Conservation (phyloP, 2,797 vertebrate species). For the Anguilla marmorata region DNA sequence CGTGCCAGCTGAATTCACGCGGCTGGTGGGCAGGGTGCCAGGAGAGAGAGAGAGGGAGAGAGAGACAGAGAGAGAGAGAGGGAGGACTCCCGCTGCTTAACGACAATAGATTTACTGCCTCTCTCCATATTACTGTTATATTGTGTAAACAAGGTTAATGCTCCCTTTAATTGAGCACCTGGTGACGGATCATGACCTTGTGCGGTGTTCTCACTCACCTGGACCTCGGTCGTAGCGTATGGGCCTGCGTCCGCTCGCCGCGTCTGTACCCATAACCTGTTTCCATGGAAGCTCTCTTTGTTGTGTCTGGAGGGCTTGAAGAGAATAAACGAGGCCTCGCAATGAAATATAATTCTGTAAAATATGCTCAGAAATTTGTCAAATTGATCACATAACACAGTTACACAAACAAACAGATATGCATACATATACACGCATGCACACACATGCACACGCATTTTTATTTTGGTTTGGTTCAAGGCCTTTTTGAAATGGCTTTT, state of each 20-base stretch:
- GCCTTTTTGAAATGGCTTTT: neutral
- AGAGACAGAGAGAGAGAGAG: slow-evolving; percentile 61
- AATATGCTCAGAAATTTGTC: neutral
- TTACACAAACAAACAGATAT: neutral
- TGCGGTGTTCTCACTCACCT: slow-evolving; percentile 69
- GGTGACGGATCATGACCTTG: slow-evolving; percentile 85
- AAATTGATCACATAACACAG: neutral
- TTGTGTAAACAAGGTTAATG: slow-evolving; percentile 97
- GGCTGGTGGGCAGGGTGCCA: slow-evolving; percentile 81
- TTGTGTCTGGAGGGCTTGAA: neutral
- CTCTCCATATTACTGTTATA: slow-evolving; percentile 85
- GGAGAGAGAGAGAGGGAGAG: slow-evolving; percentile 53
- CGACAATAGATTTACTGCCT: slow-evolving; percentile 91
- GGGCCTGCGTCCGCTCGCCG: slow-evolving; percentile 20
- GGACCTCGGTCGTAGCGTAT: slow-evolving; percentile 47
- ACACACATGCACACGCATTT: neutral
- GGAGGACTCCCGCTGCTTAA: slow-evolving; percentile 88
- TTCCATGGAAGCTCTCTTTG: neutral
- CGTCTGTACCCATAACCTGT: neutral
- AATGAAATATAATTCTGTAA: neutral
- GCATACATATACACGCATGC: neutral
- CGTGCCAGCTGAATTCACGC: slow-evolving; percentile 68
- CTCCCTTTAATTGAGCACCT: slow-evolving; percentile 91
- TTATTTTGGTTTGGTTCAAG: slow-evolving; percentile 1
- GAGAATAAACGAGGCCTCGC: neutral